phyloP scores from a whole-genome alignment of 1,140 invertebrate species.

The Probaryconus sp. region DNA sequence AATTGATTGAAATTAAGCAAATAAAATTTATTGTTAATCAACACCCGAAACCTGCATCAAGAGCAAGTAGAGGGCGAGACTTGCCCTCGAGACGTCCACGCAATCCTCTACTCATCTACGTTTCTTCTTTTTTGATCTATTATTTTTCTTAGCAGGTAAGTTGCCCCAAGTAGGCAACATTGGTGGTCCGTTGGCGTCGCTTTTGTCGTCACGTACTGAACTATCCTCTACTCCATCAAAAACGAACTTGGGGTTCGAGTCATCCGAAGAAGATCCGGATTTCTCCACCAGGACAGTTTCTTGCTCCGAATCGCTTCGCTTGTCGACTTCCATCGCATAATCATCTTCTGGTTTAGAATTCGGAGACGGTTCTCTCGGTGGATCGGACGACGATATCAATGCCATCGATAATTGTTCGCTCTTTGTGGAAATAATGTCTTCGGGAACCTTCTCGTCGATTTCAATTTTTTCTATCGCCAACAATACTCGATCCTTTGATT shows the following conservation, averaged over 20 bases:
- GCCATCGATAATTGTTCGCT: conserved; percentile 1
- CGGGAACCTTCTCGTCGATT: background rate
- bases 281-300: conserved; percentile 52
- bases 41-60: conserved; percentile 75
- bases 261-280: conserved; percentile 69
- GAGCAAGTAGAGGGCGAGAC: conserved; percentile 76
- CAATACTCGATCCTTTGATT: conserved; percentile 16
- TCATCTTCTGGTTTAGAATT: conserved; percentile 18
- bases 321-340: conserved; percentile 28
- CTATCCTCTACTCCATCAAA: conserved; percentile 58
- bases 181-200: conserved; percentile 6
- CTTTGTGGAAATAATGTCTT: background rate
- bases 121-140: conserved; percentile 75
- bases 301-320: conserved; percentile 65
- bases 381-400: background rate
- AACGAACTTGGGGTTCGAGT: conserved; percentile 65
- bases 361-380: background rate
- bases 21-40: conserved; percentile 67
- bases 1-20: background rate
- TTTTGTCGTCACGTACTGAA: conserved; percentile 5
- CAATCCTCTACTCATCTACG: conserved; percentile 78
- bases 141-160: conserved; percentile 72
- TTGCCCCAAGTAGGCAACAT: conserved; percentile 46
- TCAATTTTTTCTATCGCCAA: background rate
- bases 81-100: conserved; percentile 76